These are phyloP conservation scores for Leucoraja ocellata DNA, from an alignment of 2,797 vertebrate genomes.

Conservation along the genomic window DNA sequence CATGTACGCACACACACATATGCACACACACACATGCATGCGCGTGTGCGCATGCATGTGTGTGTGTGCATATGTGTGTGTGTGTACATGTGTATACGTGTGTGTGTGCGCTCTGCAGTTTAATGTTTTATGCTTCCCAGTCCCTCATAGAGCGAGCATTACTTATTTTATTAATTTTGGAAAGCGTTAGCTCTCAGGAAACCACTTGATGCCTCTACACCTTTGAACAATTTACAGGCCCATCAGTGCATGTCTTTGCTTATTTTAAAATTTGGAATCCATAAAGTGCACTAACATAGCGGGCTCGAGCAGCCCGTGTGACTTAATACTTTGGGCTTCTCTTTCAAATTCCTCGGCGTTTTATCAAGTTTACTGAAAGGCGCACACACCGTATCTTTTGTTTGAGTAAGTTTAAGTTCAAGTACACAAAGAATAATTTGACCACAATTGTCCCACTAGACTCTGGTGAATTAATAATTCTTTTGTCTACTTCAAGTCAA, in stretches of 20 bases:
- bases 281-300: not conserved
- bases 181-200: constrained; percentile 47
- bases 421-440: constrained; percentile 6
- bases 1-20: no score
- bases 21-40: no score
- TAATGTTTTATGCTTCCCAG: constrained; percentile 47
- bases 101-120: not conserved
- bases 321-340: not conserved
- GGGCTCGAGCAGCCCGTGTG: not conserved
- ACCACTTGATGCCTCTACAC: constrained; percentile 45
- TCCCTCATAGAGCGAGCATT: constrained; percentile 46
- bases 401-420: not conserved
- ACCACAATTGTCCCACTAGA: constrained; percentile 26
- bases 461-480: not conserved
- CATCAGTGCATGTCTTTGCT: constrained; percentile 50
- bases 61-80: constrained; percentile 41
- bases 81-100: constrained; percentile 46
- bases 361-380: constrained; percentile 25
- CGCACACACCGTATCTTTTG: not conserved
- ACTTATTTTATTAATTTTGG: constrained; percentile 52
- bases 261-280: constrained; percentile 47
- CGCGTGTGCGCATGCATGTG: no score
- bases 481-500: not conserved
- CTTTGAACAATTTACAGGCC: constrained; percentile 52
- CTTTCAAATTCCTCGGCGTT: not conserved